Evolutionary conservation across 1,140 invertebrate genomes (phyloP), one percentile per base, ranked within the genome.

Genomic region (Rhynchophorus ferrugineus): DNA sequence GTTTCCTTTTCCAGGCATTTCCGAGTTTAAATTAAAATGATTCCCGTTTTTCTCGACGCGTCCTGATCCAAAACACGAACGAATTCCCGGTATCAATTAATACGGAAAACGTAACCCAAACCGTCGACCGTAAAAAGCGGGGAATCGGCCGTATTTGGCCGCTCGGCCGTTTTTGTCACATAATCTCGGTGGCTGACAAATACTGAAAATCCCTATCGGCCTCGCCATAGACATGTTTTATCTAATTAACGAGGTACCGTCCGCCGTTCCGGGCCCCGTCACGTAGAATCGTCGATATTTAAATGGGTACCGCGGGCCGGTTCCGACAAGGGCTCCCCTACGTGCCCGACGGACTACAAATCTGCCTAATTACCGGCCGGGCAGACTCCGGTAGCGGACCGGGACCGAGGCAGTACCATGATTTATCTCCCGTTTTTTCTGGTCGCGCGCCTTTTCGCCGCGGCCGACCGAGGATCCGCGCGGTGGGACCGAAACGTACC

Each of bases 181-280:
- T 63, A 63, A 63, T 63, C 59, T 61, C 61, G 57, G 61, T 56
- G 49, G 45, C 61, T 63, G 61, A 61, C 61, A 63, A 63, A 63
- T 63, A 60, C 61, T 58, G 57, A 59, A 60, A 60, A 29, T 58
- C 57, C 59, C 59, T 58, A 61, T 61, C 59, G 61, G 57, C 59
- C 59, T 61, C 58, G 56, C 52, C 57, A 51, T 63, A 59, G 60
- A 62, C 62, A 62, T 62, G 62, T 62, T 64, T 64, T 61, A 62
- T 58, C 62, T 61, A 64, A 64, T 64, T 64, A 64, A 64, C 61
- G 62, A 62, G 58, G 60, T 63, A 62, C 53, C 56, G 56, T 43
- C 51, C 33, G 49, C 56, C 45, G 54, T 60, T 58, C 49, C 47
- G 52, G 44, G n/a, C n/a, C 52, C 56, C 59, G 53, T 63, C 61